These are phyloP conservation scores for Chouioia cunea DNA, from an alignment of 2,888 invertebrate genomes.

Conservation along the genomic window DNA sequence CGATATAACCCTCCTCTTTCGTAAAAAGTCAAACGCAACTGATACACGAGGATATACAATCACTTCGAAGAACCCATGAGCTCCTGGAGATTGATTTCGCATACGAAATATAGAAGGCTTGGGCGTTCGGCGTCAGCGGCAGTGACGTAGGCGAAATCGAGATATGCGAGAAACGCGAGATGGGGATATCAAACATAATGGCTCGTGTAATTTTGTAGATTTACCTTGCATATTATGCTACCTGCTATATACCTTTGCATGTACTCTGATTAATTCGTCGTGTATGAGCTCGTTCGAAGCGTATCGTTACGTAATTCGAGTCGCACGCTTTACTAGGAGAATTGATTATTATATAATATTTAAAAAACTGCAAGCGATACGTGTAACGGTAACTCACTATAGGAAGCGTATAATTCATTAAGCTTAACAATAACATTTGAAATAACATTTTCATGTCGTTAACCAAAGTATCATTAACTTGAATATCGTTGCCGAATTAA, in stretches of 20 bases:
- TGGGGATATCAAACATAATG: conserved; percentile 17
- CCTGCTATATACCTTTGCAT: neutral
- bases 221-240: conserved; percentile 7
- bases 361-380: too few relatives aligned
- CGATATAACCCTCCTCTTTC: too few relatives aligned
- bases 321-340: too few relatives aligned
- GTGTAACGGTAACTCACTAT: too few relatives aligned
- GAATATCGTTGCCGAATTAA: too few relatives aligned
- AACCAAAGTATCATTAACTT: too few relatives aligned
- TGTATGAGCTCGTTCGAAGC: neutral
- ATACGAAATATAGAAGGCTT: conserved; percentile 25
- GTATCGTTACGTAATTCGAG: too few relatives aligned
- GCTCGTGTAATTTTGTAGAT: conserved; percentile 12
- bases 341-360: too few relatives aligned
- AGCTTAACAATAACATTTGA: too few relatives aligned
- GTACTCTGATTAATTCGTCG: conserved; percentile 13
- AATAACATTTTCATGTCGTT: too few relatives aligned
- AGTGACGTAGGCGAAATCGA: conserved; percentile 35
- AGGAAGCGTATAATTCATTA: too few relatives aligned
- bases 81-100: conserved; percentile 26
- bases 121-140: too few relatives aligned
- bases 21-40: conserved; percentile 5
- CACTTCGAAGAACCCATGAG: neutral
- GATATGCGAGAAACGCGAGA: conserved; percentile 31
- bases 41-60: conserved; percentile 23